Conservation (phyloP, 1,140 invertebrate genomes). For the Octopus sinensis region DNA sequence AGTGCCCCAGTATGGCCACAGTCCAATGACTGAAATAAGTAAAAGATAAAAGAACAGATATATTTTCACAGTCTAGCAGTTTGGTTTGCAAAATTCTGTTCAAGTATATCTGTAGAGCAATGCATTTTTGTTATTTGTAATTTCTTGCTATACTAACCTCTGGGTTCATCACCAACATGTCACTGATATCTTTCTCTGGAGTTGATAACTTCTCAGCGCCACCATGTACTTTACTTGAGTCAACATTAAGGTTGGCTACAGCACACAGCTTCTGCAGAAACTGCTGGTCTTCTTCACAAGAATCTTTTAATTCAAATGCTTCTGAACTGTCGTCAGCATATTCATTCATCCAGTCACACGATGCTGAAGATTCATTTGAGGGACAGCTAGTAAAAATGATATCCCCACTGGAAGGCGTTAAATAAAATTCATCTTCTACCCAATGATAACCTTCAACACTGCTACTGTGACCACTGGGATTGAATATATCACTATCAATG, state of each 20-base stretch:
- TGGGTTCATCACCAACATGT: conserved; percentile 2
- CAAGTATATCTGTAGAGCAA: no score
- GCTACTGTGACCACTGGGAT: background rate
- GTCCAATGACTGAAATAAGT: no score
- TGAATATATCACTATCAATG: background rate
- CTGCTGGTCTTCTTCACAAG: conserved; percentile 1
- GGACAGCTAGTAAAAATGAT: background rate
- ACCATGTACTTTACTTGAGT: background rate
- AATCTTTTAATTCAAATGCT: background rate
- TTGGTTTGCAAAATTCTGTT: no score
- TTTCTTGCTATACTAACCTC: background rate
- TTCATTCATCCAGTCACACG: conserved; percentile 8
- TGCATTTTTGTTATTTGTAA: background rate
- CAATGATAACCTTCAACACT: conserved; percentile 10
- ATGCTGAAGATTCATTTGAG: background rate
- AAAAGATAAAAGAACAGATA: no score
- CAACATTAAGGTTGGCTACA: background rate
- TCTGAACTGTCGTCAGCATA: background rate
- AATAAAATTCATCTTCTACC: conserved; percentile 13
- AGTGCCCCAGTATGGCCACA: no score
- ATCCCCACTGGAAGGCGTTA: conserved; percentile 7
- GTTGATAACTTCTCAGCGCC: background rate
- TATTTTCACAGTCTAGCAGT: no score
- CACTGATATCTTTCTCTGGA: conserved; percentile 3
- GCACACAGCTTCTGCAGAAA: conserved; percentile 9